Base-by-base conservation (phyloP, 35 echinoderm and acorn worm genomes). In the Strongylocentrotus purpuratus region DNA sequence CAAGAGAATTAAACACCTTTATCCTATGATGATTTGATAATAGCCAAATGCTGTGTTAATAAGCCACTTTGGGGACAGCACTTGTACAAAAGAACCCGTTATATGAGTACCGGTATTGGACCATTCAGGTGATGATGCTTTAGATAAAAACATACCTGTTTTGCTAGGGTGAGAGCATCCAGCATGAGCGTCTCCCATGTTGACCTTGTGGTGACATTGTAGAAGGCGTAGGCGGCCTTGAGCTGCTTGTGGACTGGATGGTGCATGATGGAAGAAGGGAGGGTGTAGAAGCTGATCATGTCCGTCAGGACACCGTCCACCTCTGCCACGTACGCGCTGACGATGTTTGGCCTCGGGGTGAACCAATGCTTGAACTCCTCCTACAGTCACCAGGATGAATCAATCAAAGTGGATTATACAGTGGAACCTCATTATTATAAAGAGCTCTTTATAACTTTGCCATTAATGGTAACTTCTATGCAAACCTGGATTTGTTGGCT, bases 181-280 rank as follows among this genome's bases (percentile, higher is more conserved):
- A 98, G 96, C 96, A 99, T 99, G 25, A 99, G 96, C 4, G 95
- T 95, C 47, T 94, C 95, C 85, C 95, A 87, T 1, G 96, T 46
- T 45, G 94, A 88, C 46, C 59, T 96, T 52, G 97, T 98, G 31
- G 31, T 92, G 28, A 99, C 98, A 86, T 97, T 98, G 96, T 99
- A 99, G 96, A 99, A 99, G 92, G 97, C 96, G 88, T 99, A 99
- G 12, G 98, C 98, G 9, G 98, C 98, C 47, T 95, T 96, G 50
- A 99, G 94, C 88, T 97, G 52, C 55, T 97, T 98, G 86, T 99
- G 98, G 22, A 95, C 88, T 1, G 98, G 96, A 93, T 99, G 98
- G 52, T 99, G 98, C 98, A 99, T 99, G 48, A 99, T 99, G 85
- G 98, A 99, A 31, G 98, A 99, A 31, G 98, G 97, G 31, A 99